Conservation (phyloP, 1,140 invertebrate species). For the Olivierus martensii region DNA sequence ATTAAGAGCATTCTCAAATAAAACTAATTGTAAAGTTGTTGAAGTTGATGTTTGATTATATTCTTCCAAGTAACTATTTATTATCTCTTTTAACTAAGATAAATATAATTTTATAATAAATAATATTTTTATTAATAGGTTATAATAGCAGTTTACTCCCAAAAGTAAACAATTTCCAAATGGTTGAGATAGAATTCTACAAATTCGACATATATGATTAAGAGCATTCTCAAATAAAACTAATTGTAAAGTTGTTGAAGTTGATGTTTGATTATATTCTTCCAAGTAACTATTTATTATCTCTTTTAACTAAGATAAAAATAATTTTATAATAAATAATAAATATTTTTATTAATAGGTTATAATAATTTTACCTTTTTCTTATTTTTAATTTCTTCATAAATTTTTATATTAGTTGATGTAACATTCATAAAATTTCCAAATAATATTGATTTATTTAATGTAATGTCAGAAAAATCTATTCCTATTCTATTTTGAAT, state of each 20-base stretch:
- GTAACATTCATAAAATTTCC: no score
- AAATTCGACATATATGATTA: slow-evolving; percentile 74
- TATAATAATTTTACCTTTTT: no score
- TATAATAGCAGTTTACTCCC: slow-evolving; percentile 77
- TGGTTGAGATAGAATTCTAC: slow-evolving; percentile 65
- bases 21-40: slow-evolving; percentile 53
- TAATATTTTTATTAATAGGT: no score
- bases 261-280: slow-evolving; percentile 58
- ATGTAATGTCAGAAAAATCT: no score
- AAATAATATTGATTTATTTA: no score
- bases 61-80: slow-evolving; percentile 38
- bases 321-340: no score
- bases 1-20: slow-evolving; percentile 71
- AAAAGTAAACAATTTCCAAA: slow-evolving; percentile 59
- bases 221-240: slow-evolving; percentile 63
- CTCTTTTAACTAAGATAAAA: neutral
- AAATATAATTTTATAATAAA: no score
- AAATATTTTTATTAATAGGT: no score
- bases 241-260: slow-evolving; percentile 59
- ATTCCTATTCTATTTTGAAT: no score
- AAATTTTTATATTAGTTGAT: no score
- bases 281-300: slow-evolving; percentile 25
- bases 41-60: slow-evolving; percentile 55
- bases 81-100: neutral
- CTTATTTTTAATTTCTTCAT: no score